Percentiles rank a stretch among this genome's conserved stretches.
Evolutionary conservation across 23 tunicate species (phyloP).

Genomic region (Clavelina lepadiformis): DNA sequence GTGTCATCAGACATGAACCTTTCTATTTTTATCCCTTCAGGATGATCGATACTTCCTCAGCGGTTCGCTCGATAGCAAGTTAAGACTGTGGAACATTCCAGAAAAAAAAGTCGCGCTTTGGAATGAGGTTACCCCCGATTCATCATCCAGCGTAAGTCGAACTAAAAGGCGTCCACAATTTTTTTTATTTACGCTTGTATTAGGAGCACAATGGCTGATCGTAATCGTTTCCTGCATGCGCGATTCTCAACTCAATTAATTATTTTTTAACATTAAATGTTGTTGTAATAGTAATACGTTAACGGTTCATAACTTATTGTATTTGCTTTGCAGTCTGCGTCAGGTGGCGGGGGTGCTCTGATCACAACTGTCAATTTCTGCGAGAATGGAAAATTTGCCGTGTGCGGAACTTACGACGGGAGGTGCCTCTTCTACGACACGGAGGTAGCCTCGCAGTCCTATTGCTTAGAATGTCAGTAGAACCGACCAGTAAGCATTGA

Average conservation of each 20-base stretch:
- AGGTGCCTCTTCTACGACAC: conserved; percentile 88
- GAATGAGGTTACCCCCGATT: conserved; percentile 88
- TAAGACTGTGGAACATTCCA: conserved; percentile 93
- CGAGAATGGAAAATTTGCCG: conserved; percentile 94
- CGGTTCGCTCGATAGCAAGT: conserved; percentile 87
- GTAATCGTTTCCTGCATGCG: neutral
- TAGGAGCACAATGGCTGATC: neutral
- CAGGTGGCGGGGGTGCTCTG: conserved; percentile 45
- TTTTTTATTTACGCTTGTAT: neutral
- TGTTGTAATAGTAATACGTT: too few species aligned
- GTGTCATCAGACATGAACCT: too few species aligned
- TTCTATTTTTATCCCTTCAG: conserved; percentile 25
- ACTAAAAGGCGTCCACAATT: neutral
- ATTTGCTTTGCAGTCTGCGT: conserved; percentile 15
- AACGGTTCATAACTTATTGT: neutral
- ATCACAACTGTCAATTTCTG: conserved; percentile 93
- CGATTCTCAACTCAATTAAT: too few species aligned
- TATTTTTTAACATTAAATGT: too few species aligned
- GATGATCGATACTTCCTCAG: conserved; percentile 93
- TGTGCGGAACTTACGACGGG: conserved; percentile 97
- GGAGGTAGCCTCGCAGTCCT: conserved; percentile 36
- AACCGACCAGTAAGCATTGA: too few species aligned
- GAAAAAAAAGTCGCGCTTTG: conserved; percentile 95
- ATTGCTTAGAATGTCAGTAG: too few species aligned
- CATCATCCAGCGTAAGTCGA: conserved; percentile 31